Evolutionary conservation across 2,797 vertebrate species (phyloP).

Genomic region (Echiichthys vipera): DNA sequence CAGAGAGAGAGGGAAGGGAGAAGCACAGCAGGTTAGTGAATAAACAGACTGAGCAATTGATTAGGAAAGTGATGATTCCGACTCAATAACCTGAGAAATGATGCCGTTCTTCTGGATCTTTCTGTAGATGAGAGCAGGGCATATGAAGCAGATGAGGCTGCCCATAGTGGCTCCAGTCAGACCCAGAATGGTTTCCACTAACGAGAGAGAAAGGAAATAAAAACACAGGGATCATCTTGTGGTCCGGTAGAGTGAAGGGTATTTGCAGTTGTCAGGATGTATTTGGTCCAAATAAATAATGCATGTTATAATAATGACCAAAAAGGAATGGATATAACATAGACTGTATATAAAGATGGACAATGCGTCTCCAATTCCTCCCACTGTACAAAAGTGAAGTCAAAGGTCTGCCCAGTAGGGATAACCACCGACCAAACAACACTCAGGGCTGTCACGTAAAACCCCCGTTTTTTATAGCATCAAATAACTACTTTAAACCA

Average conservation of each 20-base stretch:
- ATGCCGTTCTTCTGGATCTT: conserved; percentile 93
- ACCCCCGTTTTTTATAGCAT: too few species aligned
- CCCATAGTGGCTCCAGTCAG: conserved; percentile 98
- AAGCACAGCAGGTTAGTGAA: not conserved
- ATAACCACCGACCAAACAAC: too few species aligned
- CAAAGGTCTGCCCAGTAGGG: not conserved
- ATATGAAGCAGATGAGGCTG: conserved; percentile 98
- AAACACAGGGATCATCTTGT: not conserved
- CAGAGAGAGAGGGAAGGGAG: not conserved
- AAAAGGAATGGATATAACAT: not conserved
- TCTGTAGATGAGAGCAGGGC: conserved; percentile 95
- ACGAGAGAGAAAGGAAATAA: conserved; percentile 17
- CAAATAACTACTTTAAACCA: too few species aligned
- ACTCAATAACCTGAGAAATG: conserved; percentile 88
- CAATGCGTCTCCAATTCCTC: not conserved
- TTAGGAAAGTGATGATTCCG: not conserved
- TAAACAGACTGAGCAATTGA: not conserved
- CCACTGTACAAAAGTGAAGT: not conserved
- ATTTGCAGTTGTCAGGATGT: too few species aligned
- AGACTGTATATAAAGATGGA: too few species aligned
- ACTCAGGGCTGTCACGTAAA: too few species aligned
- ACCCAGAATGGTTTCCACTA: conserved; percentile 97
- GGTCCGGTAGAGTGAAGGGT: not conserved
- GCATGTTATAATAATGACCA: not conserved
- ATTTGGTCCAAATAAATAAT: not conserved